Evolutionary conservation across 2,113 vertebrate genomes (phyloP).

Genomic region (Daubentonia madagascariensis): DNA sequence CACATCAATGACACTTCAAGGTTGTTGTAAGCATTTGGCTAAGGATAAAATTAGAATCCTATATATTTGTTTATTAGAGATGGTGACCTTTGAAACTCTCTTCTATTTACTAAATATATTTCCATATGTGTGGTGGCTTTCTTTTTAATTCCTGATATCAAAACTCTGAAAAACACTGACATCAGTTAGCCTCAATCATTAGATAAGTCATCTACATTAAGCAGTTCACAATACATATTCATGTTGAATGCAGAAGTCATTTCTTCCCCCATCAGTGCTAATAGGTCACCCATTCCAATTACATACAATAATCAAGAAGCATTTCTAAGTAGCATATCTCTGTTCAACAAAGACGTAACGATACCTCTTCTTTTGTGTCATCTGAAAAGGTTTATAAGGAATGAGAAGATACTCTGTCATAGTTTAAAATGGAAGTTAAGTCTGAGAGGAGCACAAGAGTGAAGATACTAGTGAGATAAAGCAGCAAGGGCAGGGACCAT

Average conservation of each 20-base stretch:
- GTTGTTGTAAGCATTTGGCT: neutral
- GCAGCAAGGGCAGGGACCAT: neutral
- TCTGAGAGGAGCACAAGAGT: neutral
- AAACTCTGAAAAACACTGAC: neutral
- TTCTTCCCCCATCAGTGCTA: neutral
- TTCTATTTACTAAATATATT: neutral
- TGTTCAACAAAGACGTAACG: neutral
- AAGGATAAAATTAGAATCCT: slow-evolving; percentile 28
- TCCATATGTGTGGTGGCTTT: neutral
- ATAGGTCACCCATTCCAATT: neutral
- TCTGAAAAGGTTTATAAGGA: neutral
- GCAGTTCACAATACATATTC: neutral
- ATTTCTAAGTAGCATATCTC: neutral
- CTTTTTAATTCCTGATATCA: neutral
- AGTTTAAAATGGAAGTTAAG: neutral
- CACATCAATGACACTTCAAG: neutral
- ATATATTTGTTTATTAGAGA: neutral
- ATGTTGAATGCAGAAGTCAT: neutral
- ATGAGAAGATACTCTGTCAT: neutral
- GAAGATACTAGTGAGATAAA: neutral
- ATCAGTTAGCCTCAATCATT: neutral
- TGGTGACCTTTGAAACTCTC: neutral
- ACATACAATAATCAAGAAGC: neutral
- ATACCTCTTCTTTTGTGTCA: neutral
- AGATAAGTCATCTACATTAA: neutral